A percentile compares a stretch with the other conserved stretches of the same genome.
Conservation (phyloP, 2,797 vertebrate species). For the Myiotriccus ornatus region DNA sequence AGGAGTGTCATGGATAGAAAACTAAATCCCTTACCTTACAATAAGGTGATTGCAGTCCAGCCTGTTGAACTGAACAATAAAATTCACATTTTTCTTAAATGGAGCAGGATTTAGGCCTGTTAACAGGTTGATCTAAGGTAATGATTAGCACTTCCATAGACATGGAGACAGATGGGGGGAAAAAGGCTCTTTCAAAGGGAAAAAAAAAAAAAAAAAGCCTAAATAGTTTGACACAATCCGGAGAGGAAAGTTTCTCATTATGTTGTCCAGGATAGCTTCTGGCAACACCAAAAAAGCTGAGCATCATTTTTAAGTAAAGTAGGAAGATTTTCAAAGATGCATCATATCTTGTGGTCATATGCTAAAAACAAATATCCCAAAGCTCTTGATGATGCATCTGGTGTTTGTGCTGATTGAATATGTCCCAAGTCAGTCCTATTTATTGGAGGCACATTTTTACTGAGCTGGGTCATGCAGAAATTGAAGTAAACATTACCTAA, state of each 20-base stretch:
- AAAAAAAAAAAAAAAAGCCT: neutral
- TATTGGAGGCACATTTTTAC: conserved; percentile 64
- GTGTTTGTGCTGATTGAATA: conserved; percentile 12
- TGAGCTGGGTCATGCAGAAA: conserved; percentile 32
- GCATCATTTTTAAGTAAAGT: conserved; percentile 57
- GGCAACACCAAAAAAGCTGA: conserved; percentile 23
- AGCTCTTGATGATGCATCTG: conserved; percentile 50
- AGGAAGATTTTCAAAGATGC: conserved; percentile 47
- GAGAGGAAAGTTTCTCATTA: neutral
- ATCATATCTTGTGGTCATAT: conserved; percentile 29
- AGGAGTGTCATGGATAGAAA: neutral
- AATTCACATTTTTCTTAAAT: neutral
- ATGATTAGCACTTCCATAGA: neutral
- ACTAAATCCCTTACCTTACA: neutral
- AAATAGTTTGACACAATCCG: neutral
- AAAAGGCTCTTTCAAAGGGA: neutral
- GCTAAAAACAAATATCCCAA: conserved; percentile 49
- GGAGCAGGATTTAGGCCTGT: neutral
- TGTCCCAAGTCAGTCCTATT: conserved; percentile 32
- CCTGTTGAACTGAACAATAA: neutral
- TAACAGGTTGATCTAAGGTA: neutral
- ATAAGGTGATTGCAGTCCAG: neutral
- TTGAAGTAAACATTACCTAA: conserved; percentile 35
- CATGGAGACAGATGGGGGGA: neutral
- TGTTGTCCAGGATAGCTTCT: neutral